A percentile compares a stretch with the other conserved stretches of the same genome.
Evolutionary conservation across 2,888 invertebrate genomes (phyloP).

Genomic region (Lithodes maja): DNA sequence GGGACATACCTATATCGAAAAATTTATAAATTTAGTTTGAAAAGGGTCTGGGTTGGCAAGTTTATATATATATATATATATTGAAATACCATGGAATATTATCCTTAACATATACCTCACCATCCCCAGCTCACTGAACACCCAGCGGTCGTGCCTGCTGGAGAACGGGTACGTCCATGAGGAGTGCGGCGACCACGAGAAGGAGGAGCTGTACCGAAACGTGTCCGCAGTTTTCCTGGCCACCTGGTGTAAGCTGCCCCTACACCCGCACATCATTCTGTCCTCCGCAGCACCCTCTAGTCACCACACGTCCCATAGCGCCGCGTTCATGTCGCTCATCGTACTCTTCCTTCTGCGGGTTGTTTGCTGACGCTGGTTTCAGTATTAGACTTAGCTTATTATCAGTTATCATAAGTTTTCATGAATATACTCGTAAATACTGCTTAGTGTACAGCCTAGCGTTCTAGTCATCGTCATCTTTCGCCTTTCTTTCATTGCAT

Average conservation of each 20-base stretch:
- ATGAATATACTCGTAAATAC: too few species aligned
- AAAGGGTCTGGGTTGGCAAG: too few species aligned
- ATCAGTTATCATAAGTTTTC: too few species aligned
- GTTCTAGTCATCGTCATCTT: too few species aligned
- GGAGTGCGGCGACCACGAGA: constrained; percentile 32
- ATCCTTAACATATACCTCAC: too few species aligned
- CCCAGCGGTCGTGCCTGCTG: constrained; percentile 60
- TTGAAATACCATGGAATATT: too few species aligned
- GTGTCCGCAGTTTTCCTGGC: constrained; percentile 59
- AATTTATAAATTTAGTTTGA: too few species aligned
- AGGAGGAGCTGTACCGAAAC: constrained; percentile 58
- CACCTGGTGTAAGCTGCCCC: constrained; percentile 58
- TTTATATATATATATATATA: too few species aligned
- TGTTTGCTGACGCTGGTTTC: constrained; percentile 14
- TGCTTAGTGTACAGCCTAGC: too few species aligned
- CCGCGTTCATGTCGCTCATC: constrained; percentile 6
- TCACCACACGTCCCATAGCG: constrained; percentile 13
- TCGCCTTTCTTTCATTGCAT: too few species aligned
- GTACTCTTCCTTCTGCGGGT: constrained; percentile 7
- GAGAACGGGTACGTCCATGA: constrained; percentile 47
- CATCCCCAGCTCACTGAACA: constrained; percentile 57
- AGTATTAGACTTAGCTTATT: too few species aligned
- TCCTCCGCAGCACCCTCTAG: constrained; percentile 17
- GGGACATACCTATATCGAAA: too few species aligned
- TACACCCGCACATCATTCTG: constrained; percentile 11